A percentile compares a stretch with the other conserved stretches of the same genome.
Evolutionary conservation across 23 tunicate species (phyloP).

Genomic region (Oikopleura dioica): DNA sequence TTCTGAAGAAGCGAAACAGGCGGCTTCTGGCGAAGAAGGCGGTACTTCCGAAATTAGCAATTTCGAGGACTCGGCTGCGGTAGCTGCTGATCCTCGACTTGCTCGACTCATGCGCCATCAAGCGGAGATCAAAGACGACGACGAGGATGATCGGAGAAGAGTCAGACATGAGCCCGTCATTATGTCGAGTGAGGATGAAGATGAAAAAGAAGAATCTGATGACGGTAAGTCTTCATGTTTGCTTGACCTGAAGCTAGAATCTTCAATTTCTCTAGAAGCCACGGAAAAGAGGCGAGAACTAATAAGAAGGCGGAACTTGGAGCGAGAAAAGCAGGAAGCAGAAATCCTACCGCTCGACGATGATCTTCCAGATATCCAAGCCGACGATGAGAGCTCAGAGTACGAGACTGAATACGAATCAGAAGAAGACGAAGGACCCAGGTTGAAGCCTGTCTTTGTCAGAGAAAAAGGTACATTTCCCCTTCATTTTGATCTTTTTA

Average conservation of each 20-base stretch:
- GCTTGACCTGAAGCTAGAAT: no score
- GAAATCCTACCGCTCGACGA: slow-evolving; percentile 30
- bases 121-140: slow-evolving; percentile 14
- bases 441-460: slow-evolving; percentile 94
- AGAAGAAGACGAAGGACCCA: slow-evolving; percentile 87
- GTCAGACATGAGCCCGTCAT: slow-evolving; percentile 19
- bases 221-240: neutral
- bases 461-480: slow-evolving; percentile 46
- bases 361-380: slow-evolving; percentile 15
- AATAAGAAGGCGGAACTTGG: slow-evolving; percentile 30
- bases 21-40: neutral
- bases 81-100: neutral
- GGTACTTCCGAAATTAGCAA: neutral
- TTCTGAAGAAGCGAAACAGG: slow-evolving; percentile 23
- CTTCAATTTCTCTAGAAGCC: no score
- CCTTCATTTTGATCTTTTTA: no score
- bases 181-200: slow-evolving; percentile 37
- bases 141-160: slow-evolving; percentile 15
- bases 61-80: no score
- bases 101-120: neutral
- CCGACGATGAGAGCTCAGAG: slow-evolving; percentile 37
- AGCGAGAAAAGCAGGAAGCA: slow-evolving; percentile 35
- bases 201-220: slow-evolving; percentile 26
- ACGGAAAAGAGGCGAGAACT: slow-evolving; percentile 43
- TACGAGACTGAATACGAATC: slow-evolving; percentile 45